phyloP scores from a whole-genome alignment of 2,888 invertebrate species.

The Matsumyia berberina region DNA sequence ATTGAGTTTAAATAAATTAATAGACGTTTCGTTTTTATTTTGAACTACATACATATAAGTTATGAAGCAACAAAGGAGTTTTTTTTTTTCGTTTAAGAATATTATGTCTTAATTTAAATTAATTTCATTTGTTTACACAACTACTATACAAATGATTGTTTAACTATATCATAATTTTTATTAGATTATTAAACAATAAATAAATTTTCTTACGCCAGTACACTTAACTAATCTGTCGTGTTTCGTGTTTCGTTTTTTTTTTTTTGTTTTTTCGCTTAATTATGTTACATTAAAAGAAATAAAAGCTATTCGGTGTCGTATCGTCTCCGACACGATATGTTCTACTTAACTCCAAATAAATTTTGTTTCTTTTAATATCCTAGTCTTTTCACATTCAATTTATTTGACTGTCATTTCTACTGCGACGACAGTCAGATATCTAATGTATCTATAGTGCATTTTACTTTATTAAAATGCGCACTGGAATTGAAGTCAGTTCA shows the following conservation, averaged over 20 bases:
- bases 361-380: conserved; percentile 42
- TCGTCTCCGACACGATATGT: conserved; percentile 2
- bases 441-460: conserved; percentile 4
- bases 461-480: conserved; percentile 46
- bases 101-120: conserved; percentile 42
- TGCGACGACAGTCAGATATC: conserved; percentile 21
- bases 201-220: conserved; percentile 52
- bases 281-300: conserved; percentile 64
- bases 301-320: conserved; percentile 39
- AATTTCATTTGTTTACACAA: conserved; percentile 58
- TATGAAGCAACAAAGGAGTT: conserved; percentile 60
- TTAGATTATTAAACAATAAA: conserved; percentile 67
- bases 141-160: conserved; percentile 61
- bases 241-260: too few species aligned
- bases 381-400: conserved; percentile 37
- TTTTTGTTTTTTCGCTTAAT: conserved; percentile 36
- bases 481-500: conserved; percentile 61
- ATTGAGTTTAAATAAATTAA: conserved; percentile 43
- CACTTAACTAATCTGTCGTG: conserved; percentile 32
- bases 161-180: conserved; percentile 24
- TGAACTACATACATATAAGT: conserved; percentile 51
- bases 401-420: conserved; percentile 9
- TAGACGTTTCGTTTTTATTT: conserved; percentile 61
- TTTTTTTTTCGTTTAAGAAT: conserved; percentile 17
- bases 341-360: conserved; percentile 28